These are phyloP conservation scores for Galago senegalensis DNA, from an alignment of 2,797 vertebrate species.

Conservation along the genomic window DNA sequence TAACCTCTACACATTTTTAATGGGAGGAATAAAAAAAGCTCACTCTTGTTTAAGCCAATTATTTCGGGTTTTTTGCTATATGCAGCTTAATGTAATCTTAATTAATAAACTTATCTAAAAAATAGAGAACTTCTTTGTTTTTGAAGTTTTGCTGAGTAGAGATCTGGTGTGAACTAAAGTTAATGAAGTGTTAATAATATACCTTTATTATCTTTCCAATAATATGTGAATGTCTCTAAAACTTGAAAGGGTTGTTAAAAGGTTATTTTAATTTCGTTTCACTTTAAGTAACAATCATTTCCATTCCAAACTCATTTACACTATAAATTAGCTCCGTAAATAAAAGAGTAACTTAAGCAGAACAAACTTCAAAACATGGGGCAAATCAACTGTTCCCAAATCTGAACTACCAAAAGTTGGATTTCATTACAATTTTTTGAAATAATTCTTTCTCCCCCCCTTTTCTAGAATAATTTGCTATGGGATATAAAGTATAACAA, in stretches of 20 bases:
- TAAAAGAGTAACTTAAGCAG: constrained; percentile 35
- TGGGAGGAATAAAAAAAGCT: not conserved
- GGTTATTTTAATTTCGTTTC: constrained; percentile 65
- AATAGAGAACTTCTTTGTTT: not conserved
- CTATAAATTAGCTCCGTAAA: constrained; percentile 51
- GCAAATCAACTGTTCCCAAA: not conserved
- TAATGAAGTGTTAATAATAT: constrained; percentile 46
- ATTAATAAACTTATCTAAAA: constrained; percentile 25
- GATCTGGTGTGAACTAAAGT: not conserved
- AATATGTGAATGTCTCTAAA: constrained; percentile 23
- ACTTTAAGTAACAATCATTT: constrained; percentile 70
- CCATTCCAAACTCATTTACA: constrained; percentile 26
- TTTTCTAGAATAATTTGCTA: not conserved
- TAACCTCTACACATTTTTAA: not conserved
- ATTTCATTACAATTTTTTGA: constrained; percentile 5
- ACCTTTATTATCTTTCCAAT: constrained; percentile 53
- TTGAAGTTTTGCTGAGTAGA: not conserved
- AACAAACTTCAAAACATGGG: not conserved
- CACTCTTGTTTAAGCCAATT: not conserved
- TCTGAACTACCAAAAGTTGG: constrained; percentile 36
- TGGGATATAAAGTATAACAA: not conserved
- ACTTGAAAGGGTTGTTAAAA: constrained; percentile 19
- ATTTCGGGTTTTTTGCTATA: not conserved
- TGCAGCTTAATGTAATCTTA: not conserved
- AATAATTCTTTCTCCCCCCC: not conserved